Percentiles rank a stretch among this genome's conserved stretches.
Conservation (phyloP, 2,888 invertebrate species). For the Neoitamus cyanurus region DNA sequence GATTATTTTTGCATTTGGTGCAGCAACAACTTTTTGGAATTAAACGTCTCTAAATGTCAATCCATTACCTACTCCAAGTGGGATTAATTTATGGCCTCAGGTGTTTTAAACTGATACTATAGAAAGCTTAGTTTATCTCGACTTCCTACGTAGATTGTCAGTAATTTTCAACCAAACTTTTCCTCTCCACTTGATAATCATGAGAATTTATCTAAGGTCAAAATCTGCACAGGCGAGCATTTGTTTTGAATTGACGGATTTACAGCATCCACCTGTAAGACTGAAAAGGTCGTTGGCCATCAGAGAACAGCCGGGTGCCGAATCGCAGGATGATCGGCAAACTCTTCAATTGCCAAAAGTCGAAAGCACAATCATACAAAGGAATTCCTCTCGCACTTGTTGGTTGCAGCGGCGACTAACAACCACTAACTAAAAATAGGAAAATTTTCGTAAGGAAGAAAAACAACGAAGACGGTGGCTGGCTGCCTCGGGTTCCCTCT, state of each 20-base stretch:
- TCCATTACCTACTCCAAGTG: no score
- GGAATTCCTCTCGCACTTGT: conserved; percentile 21
- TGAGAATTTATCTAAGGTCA: background rate
- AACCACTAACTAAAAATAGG: conserved; percentile 25
- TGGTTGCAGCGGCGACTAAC: conserved; percentile 9
- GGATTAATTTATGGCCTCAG: no score
- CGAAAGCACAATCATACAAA: background rate
- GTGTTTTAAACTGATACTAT: no score
- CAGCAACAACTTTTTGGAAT: no score
- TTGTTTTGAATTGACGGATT: conserved; percentile 8
- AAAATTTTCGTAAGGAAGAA: conserved; percentile 25
- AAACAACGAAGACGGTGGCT: conserved; percentile 1
- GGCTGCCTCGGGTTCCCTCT: conserved; percentile 7
- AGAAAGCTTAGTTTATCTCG: no score
- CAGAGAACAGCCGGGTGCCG: background rate
- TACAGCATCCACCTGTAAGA: conserved; percentile 15
- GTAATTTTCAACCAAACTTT: background rate
- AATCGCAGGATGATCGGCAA: conserved; percentile 1
- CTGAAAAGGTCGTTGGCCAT: conserved; percentile 28
- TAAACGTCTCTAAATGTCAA: no score
- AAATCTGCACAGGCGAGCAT: background rate
- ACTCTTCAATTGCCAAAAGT: background rate
- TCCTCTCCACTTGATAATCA: background rate
- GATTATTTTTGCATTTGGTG: no score
- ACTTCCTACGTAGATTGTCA: no score